These are phyloP conservation scores for Margaritifera margaritifera DNA, from an alignment of 2,888 invertebrate genomes.

Conservation along the genomic window DNA sequence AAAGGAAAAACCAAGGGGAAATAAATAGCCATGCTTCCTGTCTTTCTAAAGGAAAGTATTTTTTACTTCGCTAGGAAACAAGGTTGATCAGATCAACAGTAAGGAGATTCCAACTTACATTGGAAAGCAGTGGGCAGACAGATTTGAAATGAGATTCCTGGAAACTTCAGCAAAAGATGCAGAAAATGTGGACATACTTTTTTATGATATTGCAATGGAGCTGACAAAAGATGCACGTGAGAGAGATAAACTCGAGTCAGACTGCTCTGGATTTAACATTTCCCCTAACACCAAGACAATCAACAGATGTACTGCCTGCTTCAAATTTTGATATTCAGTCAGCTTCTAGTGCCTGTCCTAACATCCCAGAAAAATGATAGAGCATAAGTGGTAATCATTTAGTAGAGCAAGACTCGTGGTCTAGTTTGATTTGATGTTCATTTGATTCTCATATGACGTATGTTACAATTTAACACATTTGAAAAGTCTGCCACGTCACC, in stretches of 20 bases:
- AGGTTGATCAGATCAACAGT: slow-evolving; percentile 93
- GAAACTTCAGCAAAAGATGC: slow-evolving; percentile 99
- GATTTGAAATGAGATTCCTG: slow-evolving; percentile 93
- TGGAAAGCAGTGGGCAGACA: slow-evolving; percentile 93
- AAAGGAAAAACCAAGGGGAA: neutral
- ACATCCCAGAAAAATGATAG: too few relatives aligned
- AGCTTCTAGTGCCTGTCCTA: too few relatives aligned
- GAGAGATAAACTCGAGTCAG: slow-evolving; percentile 43
- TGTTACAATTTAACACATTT: too few relatives aligned
- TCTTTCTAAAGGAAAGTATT: neutral
- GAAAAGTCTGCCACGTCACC: too few relatives aligned
- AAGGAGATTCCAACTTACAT: slow-evolving; percentile 95
- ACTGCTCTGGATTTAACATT: slow-evolving; percentile 25
- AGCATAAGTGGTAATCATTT: too few relatives aligned
- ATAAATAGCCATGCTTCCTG: neutral
- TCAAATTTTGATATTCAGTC: slow-evolving; percentile 34
- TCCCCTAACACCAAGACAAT: slow-evolving; percentile 41
- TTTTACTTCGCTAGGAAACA: slow-evolving; percentile 82
- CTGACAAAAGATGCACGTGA: slow-evolving; percentile 65
- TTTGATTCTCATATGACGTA: too few relatives aligned
- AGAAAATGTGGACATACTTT: slow-evolving; percentile 96
- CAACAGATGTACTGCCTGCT: slow-evolving; percentile 42
- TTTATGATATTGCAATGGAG: slow-evolving; percentile 96
- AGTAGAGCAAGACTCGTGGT: too few relatives aligned
- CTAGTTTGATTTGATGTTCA: too few relatives aligned